Base-by-base conservation (phyloP, 2,113 vertebrate genomes). In the Rhipidura dahli region DNA sequence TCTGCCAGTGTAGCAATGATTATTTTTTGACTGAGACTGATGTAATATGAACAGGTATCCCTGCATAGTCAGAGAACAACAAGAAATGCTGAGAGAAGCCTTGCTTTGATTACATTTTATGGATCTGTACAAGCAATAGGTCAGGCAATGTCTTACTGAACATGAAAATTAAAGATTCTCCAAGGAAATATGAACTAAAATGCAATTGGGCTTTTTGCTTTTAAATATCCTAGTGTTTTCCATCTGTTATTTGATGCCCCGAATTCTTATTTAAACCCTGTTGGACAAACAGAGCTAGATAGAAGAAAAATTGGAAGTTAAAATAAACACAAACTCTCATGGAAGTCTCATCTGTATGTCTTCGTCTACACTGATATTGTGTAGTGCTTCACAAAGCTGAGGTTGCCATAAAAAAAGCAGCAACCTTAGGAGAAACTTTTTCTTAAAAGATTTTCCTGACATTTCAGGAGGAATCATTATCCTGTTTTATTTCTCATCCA, bases 241-340 rank as follows among this genome's bases (percentile, higher is more conserved):
- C 33, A 63, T 93, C 85, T 73, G 56, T 90, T 94, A 93, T 95
- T 95, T 96, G 92, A 93, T 92, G 90, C 90, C 94, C 82, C 80
- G 84, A 94, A 40, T 88, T 96, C 83, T 93, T 94, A 93, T 94
- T 96, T 93, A 95, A 97, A 86, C 27, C 4, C 31, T 77, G 42
- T 88, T 93, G 88, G 85, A 73, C 76, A 86, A 96, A 96, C 44
- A 93, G 71, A 66, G 40, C 53, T 92, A 4, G 4, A 63, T 1
- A 68, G 40, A 73, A 90, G 56, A 70, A 92, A 93, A 92, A 83
- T 35, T 54, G 78, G 59, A 77, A 94, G 82, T 86, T 87, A 66
- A 90, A 77, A 86, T 90, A n/a, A 94, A 81, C 35, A 83, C 35
- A 37, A 54, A 13, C 76, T 81, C 27, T 77, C 2, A 2, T 3